Base-by-base conservation (phyloP, 2,888 invertebrate species). In the Apamea epomidion region DNA sequence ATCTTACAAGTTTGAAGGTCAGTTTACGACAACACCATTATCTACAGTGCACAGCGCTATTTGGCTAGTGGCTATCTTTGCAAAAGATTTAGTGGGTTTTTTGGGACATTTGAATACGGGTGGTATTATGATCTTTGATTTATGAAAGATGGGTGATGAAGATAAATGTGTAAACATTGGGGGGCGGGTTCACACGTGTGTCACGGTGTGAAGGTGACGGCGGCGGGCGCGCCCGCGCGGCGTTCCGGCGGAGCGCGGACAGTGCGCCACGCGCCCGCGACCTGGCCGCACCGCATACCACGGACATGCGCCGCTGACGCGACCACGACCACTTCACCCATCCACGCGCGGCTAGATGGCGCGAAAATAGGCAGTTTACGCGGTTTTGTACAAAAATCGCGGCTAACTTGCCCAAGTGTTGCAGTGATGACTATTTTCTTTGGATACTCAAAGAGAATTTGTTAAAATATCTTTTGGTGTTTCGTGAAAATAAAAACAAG, bases 211-310 rank as follows among this genome's bases (percentile, higher is more conserved):
- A 92, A 92, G 93, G 93, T 93, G 93, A 92, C 82, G 91, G 84
- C 74, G 82, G 85, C 83, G 76, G 67, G 88, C 88, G 84, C 90
- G 91, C 90, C 87, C 88, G 84, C 88, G 91, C 88, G 87, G 85
- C 90, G 85, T 82, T 80, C 87, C 81, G 86, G 48, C 76, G 37
- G 76, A 48, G 71, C 76, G 84, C 91, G 93, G 91, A 90, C 97
- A 97, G 97, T 96, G 95, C 94, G 94, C 95, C 94, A 91, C 94
- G 94, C 92, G 95, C 95, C 93, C 93, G 96, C 96, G 95, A 91
- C 90, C 93, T 89, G 95, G 92, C 92, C 95, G 94, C 96, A 93
- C 93, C 91, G 94, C 88, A 81, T 82, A 89, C 90, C 91, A 90
- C 90, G 90, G 88, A 79, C 91, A 93, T 93, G 94, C 92, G 93